Base-by-base conservation (phyloP, 2,888 invertebrate species). In the Aleiodes alternator region DNA sequence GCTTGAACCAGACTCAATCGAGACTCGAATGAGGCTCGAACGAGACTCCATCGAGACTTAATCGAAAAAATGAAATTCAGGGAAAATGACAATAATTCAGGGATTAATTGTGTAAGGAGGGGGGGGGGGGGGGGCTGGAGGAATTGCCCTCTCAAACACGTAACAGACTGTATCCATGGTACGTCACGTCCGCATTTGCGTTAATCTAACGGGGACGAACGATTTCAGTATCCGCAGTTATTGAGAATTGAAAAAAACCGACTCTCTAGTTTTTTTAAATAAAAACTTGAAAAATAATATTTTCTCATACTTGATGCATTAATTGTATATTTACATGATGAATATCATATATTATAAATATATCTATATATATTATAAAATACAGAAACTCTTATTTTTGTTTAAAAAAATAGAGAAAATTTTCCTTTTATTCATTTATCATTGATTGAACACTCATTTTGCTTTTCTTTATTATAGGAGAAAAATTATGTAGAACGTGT, bases 111-210 rank as follows among this genome's bases (percentile, higher is more conserved):
- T 23, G 23, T 23, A 2, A 2, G 23, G 23, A 23, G 23, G 23
- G 23, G 23, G 23, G 23, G 23, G 23, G n/a, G n/a, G 55, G 56
- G 56, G 64, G 57, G 48, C 6, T 29, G 29, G 66, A 55, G 50
- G 38, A 76, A 73, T 64, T 50, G 48, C n/a, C 59, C 51, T 53
- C 53, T 59, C 23, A 43, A n/a, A 57, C 61, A 43, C n/a, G 61
- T 55, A 75, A 31, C 64, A 70, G 55, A 31, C 53, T 14, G 70
- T 51, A 66, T 55, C 66, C 75, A 78, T 82, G 81, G 3, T 43
- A 87, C 88, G 88, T 88, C 88, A 88, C 87, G 81, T 88, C 88
- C 88, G 88, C 88, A 88, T 88, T 88, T 88, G 82, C 84, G 84
- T 83, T 88, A 87, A 88, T 88, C 83, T 84, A 68, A 66, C 79